These are phyloP conservation scores for Aethina tumida DNA, from an alignment of 1,140 invertebrate genomes.

Conservation along the genomic window DNA sequence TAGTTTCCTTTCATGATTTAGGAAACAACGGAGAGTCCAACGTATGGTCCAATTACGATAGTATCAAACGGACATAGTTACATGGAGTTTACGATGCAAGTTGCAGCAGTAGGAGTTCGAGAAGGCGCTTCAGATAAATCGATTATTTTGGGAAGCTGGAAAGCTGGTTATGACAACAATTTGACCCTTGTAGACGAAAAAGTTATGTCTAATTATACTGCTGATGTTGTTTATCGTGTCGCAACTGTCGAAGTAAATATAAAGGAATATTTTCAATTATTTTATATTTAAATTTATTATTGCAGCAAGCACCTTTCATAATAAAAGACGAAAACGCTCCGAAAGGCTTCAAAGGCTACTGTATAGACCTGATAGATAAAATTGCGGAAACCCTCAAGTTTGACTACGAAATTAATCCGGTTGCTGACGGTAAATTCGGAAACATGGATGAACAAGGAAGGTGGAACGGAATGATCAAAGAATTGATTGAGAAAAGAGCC, in stretches of 20 bases:
- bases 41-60: conserved; percentile 47
- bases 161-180: conserved; percentile 52
- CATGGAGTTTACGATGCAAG: conserved; percentile 60
- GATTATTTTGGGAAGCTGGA: conserved; percentile 53
- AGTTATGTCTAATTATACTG: conserved; percentile 62
- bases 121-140: conserved; percentile 54
- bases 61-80: conserved; percentile 57
- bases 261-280: not conserved
- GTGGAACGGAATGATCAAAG: conserved; percentile 89
- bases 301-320: conserved; percentile 81
- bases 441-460: conserved; percentile 74
- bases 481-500: conserved; percentile 81
- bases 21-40: conserved; percentile 47
- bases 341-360: conserved; percentile 77
- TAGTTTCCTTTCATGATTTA: conserved; percentile 21
- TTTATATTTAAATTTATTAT: conserved; percentile 3
- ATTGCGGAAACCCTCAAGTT: conserved; percentile 76
- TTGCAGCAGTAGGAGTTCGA: conserved; percentile 54
- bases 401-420: conserved; percentile 77
- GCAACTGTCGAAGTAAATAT: conserved; percentile 22
- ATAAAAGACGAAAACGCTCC: conserved; percentile 55
- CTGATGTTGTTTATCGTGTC: conserved; percentile 51
- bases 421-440: conserved; percentile 71
- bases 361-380: conserved; percentile 82
- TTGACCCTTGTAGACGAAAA: conserved; percentile 50